A percentile compares a stretch with the other conserved stretches of the same genome.
These are phyloP conservation scores for Pararge aegeria DNA, from an alignment of 1,140 invertebrate genomes.

Conservation along the genomic window DNA sequence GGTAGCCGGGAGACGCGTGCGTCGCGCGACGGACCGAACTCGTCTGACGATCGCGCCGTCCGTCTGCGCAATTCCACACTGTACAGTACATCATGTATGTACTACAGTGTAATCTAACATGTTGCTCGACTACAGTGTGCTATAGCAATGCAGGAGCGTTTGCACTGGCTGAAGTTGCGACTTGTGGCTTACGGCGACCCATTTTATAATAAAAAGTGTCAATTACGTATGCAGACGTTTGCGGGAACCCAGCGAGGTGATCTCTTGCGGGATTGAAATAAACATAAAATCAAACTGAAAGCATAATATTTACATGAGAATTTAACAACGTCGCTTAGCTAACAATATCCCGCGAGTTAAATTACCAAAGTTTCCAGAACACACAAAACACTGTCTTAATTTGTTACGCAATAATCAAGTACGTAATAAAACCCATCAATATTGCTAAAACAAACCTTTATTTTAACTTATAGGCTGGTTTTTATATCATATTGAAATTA, in stretches of 20 bases:
- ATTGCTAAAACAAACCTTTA: no score
- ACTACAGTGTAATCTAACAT: constrained; percentile 11
- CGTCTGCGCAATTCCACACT: constrained; percentile 50
- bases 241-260: background rate
- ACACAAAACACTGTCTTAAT: no score
- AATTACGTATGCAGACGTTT: background rate
- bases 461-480: no score
- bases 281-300: no score
- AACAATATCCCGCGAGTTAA: no score
- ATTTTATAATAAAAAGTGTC: background rate
- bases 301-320: no score
- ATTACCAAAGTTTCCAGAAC: no score
- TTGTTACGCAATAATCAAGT: no score
- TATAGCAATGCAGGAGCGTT: constrained; percentile 16
- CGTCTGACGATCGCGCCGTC: constrained; percentile 53
- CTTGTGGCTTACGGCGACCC: constrained; percentile 11
- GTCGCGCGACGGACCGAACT: constrained; percentile 45
- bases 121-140: constrained; percentile 14
- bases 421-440: no score
- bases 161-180: constrained; percentile 7
- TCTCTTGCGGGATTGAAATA: background rate
- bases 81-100: background rate
- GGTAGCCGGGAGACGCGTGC: constrained; percentile 28
- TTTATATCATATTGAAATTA: no score
- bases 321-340: no score